These are phyloP conservation scores for Aspidiotus rigidus DNA, from an alignment of 2,888 invertebrate species.

Conservation along the genomic window DNA sequence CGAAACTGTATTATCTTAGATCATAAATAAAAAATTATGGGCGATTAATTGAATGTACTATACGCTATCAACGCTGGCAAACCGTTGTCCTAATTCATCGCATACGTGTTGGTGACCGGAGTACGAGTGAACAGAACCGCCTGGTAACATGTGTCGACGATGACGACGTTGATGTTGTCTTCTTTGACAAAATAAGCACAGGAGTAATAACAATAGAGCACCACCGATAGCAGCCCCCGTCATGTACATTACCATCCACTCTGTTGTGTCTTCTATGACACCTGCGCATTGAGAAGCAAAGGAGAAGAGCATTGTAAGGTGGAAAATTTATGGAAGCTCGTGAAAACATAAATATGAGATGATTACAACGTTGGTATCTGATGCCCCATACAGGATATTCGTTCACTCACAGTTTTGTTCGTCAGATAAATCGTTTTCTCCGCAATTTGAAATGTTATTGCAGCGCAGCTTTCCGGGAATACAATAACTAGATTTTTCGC, in stretches of 20 bases:
- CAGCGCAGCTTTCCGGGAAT: constrained; percentile 67
- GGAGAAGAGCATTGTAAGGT: not conserved
- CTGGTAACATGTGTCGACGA: constrained; percentile 41
- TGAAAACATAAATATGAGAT: not conserved
- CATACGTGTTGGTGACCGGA: constrained; percentile 46
- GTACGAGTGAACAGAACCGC: constrained; percentile 38
- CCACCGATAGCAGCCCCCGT: constrained; percentile 47
- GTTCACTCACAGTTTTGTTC: constrained; percentile 68
- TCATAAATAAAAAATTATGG: not conserved
- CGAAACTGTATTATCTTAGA: not conserved
- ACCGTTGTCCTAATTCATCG: constrained; percentile 51
- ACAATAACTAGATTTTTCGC: constrained; percentile 63
- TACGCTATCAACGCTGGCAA: constrained; percentile 51
- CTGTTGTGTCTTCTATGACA: constrained; percentile 48
- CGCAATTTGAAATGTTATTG: constrained; percentile 77
- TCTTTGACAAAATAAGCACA: constrained; percentile 53
- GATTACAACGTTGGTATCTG: not conserved
- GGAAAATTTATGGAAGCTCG: not conserved
- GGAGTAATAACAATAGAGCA: constrained; percentile 45
- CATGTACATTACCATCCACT: constrained; percentile 51
- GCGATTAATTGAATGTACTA: constrained; percentile 41
- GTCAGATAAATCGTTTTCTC: constrained; percentile 62
- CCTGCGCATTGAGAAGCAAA: constrained; percentile 42
- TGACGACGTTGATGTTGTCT: constrained; percentile 42
- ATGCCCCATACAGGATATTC: not conserved